These are phyloP conservation scores for Thecophora atra DNA, from an alignment of 2,888 invertebrate species.

Conservation along the genomic window DNA sequence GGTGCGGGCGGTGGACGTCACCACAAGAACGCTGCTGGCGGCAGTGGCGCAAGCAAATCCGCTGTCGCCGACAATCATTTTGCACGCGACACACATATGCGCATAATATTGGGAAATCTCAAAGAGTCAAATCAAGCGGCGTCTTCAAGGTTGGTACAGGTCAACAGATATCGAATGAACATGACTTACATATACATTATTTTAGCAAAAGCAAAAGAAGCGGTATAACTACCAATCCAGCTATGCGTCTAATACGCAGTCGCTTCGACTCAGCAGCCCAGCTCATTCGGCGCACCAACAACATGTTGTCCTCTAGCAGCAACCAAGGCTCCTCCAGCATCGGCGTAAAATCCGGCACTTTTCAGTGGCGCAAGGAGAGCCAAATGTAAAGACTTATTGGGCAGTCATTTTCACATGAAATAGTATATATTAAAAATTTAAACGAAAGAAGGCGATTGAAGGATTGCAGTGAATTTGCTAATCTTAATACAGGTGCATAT, in stretches of 20 bases:
- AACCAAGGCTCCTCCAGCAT: slow-evolving; percentile 67
- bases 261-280: slow-evolving; percentile 67
- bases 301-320: slow-evolving; percentile 64
- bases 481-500: too few species aligned
- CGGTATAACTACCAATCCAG: slow-evolving; percentile 87
- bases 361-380: slow-evolving; percentile 67
- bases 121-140: slow-evolving; percentile 63
- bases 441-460: too few species aligned
- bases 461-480: too few species aligned
- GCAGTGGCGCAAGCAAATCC: slow-evolving; percentile 48
- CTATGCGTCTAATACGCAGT: slow-evolving; percentile 77
- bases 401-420: too few species aligned
- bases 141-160: slow-evolving; percentile 59
- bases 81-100: slow-evolving; percentile 90
- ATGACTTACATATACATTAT: neutral
- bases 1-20: slow-evolving; percentile 53
- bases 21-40: slow-evolving; percentile 27
- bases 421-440: too few species aligned
- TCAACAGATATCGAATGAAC: neutral
- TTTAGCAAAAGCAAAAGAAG: slow-evolving; percentile 76
- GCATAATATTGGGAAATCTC: slow-evolving; percentile 80
- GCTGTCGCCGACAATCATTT: slow-evolving; percentile 80
- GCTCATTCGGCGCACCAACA: slow-evolving; percentile 65
- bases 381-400: slow-evolving; percentile 60
- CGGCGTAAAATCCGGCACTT: slow-evolving; percentile 67